Base-by-base conservation (phyloP, 2,113 vertebrate genomes). In the Anhinga anhinga region DNA sequence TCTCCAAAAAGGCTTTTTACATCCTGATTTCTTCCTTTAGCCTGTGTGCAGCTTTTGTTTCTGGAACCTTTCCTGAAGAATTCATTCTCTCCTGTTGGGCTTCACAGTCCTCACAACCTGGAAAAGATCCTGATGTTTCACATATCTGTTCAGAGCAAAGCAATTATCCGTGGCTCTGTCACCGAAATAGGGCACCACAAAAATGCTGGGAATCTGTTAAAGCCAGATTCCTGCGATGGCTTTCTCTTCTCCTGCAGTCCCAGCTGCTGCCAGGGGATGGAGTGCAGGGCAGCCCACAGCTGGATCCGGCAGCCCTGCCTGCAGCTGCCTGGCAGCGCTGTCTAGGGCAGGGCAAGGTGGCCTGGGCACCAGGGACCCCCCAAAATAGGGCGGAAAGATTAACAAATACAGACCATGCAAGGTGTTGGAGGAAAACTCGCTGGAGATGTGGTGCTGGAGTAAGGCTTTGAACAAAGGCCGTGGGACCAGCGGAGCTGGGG, bases 261-360 rank as follows among this genome's bases (percentile, higher is more conserved):
- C 92, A 69, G 49, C 45, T 44, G 71, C 81, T 82, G 82, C 92
- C 96, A 97, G 94, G 78, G 94, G 91, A 95, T 85, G 91, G 96
- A 91, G 95, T 1, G 8, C 74, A 84, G 80, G 72, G 59, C 69
- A 92, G 63, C 61, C 70, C 73, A 6, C 79, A 76, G 4, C 86
- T 58, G 90, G 81, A 81, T 36, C 20, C 2, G 0, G 6, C 67
- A 58, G 5, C 66, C 15, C 50, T 26, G 52, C 50, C 61, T 32
- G n/a, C 65, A 53, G 49, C 66, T 76, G 86, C 36, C 69, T 7
- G 56, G 40, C 29, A 66, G 21, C 44, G 15, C 7, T 3, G 0
- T 4, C 29, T 5, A 10, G 44, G 61, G n/a, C 56, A 89, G 23
- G 55, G 50, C 55, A 58, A 47, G 25, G 38, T 7, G 73, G 44